Percentiles rank a stretch among this genome's conserved stretches.
Conservation (phyloP, 2,888 invertebrate genomes). For the Trisateles emortualis region DNA sequence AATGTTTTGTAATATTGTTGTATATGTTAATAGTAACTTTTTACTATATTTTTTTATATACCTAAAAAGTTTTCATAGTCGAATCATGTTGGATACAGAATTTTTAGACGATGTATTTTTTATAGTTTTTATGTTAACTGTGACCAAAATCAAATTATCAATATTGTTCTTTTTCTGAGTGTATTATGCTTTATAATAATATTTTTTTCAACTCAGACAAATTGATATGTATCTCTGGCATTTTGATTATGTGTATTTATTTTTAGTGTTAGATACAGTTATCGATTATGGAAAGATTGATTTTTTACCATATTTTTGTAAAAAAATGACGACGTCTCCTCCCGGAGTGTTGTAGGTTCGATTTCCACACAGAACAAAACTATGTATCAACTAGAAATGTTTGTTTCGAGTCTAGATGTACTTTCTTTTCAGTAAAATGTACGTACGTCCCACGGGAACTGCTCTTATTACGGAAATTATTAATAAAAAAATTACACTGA, state of each 20-base stretch:
- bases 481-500: no score
- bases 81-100: constrained; percentile 22
- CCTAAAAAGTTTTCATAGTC: constrained; percentile 9
- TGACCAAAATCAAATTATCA: not conserved
- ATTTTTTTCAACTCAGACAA: not conserved
- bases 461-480: no score
- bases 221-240: not conserved
- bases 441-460: no score
- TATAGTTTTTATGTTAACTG: constrained; percentile 1
- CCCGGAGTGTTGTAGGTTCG: no score
- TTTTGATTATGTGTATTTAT: not conserved
- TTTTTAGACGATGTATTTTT: constrained; percentile 6
- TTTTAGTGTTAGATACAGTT: not conserved
- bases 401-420: no score
- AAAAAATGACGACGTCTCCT: no score
- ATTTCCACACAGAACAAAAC: no score
- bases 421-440: no score
- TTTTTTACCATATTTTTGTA: no score
- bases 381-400: no score
- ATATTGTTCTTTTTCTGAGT: not conserved
- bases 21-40: constrained; percentile 34
- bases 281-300: not conserved
- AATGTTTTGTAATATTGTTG: constrained; percentile 31
- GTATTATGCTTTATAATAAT: not conserved
- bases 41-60: constrained; percentile 44